phyloP scores from a whole-genome alignment of 1,140 invertebrate species.

The Octopus sinensis region DNA sequence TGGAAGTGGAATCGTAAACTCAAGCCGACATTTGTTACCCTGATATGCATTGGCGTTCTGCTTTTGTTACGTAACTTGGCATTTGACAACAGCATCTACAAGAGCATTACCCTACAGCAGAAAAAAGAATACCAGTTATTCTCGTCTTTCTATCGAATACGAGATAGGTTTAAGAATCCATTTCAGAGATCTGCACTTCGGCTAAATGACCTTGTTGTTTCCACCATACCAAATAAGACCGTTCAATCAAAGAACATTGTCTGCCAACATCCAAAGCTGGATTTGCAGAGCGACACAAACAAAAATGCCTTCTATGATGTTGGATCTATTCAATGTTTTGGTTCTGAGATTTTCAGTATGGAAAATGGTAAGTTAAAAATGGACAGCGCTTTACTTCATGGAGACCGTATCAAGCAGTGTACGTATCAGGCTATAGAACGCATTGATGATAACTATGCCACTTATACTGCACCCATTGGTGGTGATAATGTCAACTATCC shows the following conservation, averaged over 20 bases:
- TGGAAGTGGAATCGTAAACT: background rate
- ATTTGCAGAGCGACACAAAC: conserved; percentile 36
- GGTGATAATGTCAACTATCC: background rate
- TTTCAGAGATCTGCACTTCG: background rate
- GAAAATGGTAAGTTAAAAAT: background rate
- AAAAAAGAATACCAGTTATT: conserved; percentile 4
- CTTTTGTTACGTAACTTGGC: background rate
- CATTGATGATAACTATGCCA: background rate
- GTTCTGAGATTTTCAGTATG: background rate
- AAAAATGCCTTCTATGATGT: conserved; percentile 34
- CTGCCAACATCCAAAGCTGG: conserved; percentile 33
- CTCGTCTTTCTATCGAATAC: background rate
- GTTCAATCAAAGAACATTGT: background rate
- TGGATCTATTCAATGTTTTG: conserved; percentile 4
- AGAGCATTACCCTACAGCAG: background rate
- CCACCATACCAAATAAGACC: background rate
- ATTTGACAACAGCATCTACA: conserved; percentile 1
- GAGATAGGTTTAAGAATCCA: background rate
- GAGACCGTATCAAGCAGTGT: background rate
- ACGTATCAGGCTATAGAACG: background rate
- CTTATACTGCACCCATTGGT: background rate
- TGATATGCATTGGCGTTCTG: background rate
- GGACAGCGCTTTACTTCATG: background rate
- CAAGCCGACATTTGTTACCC: background rate
- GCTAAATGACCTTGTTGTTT: background rate